These are phyloP conservation scores for Sebastes vulpes DNA, from an alignment of 2,797 vertebrate species.

Conservation along the genomic window DNA sequence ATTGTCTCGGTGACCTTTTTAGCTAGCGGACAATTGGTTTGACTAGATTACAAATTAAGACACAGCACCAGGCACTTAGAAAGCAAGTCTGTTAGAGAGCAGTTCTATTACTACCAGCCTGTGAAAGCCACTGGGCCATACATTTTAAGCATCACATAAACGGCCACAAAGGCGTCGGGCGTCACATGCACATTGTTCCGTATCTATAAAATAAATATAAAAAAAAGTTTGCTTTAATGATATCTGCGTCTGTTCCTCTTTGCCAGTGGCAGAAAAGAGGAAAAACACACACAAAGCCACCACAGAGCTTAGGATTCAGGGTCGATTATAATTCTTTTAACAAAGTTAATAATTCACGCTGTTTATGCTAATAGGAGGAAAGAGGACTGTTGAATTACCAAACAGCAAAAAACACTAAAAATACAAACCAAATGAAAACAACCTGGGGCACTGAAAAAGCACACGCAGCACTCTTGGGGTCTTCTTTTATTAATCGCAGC, in stretches of 20 bases:
- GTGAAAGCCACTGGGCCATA: conserved; percentile 75
- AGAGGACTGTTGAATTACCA: conserved; percentile 81
- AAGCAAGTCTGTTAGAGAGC: conserved; percentile 78
- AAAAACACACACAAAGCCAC: conserved; percentile 57
- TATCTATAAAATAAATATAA: conserved; percentile 75
- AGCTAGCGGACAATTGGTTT: conserved; percentile 85
- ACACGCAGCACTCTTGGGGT: conserved; percentile 88
- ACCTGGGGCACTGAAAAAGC: conserved; percentile 82
- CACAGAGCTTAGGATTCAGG: conserved; percentile 53
- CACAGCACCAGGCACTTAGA: conserved; percentile 81
- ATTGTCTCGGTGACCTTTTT: conserved; percentile 84
- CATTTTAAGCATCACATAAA: conserved; percentile 71
- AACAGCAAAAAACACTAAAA: conserved; percentile 80
- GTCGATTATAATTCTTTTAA: conserved; percentile 79
- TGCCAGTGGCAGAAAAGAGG: conserved; percentile 71
- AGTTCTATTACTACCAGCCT: conserved; percentile 73
- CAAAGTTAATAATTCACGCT: conserved; percentile 86
- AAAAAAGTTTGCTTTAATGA: conserved; percentile 75
- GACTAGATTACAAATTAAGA: conserved; percentile 86
- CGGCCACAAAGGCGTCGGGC: conserved; percentile 55
- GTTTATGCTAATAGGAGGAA: conserved; percentile 81
- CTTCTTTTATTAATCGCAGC: conserved; percentile 94
- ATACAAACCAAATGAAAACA: conserved; percentile 83
- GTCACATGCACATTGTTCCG: conserved; percentile 47
- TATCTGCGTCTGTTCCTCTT: conserved; percentile 54